Evolutionary conservation across 2,113 vertebrate species (phyloP).

Genomic region (Hylia prasina): DNA sequence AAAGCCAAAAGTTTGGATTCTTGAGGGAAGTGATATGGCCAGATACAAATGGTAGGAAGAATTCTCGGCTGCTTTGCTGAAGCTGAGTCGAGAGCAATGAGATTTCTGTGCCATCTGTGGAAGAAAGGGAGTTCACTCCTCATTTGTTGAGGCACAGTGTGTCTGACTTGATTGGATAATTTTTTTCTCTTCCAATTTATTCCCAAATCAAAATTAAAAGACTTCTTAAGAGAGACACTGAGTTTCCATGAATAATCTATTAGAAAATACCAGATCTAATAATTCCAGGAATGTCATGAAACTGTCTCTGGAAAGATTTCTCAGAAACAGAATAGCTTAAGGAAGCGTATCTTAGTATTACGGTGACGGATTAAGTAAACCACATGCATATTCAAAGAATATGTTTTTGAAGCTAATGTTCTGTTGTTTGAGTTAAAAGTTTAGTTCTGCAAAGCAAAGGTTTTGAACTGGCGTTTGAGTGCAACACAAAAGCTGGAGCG

Average conservation of each 20-base stretch:
- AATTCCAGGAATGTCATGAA: not conserved
- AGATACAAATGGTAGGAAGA: not conserved
- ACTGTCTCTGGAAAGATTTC: constrained; percentile 54
- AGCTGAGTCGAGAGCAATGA: not conserved
- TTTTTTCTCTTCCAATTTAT: not conserved
- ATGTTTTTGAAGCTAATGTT: constrained; percentile 19
- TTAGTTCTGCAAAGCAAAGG: constrained; percentile 42
- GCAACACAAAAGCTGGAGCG: not conserved
- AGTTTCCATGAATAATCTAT: not conserved
- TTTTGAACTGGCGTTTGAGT: not conserved
- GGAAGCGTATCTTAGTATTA: constrained; percentile 46
- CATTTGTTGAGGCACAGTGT: not conserved
- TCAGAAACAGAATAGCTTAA: constrained; percentile 49
- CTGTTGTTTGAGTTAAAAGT: not conserved
- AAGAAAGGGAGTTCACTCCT: not conserved
- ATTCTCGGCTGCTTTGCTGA: not conserved
- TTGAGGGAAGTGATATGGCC: not conserved
- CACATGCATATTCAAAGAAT: not conserved
- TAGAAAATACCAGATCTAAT: not conserved
- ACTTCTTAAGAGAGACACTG: constrained; percentile 3
- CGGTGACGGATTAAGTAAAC: constrained; percentile 2
- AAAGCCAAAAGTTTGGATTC: not conserved
- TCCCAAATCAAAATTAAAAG: constrained; percentile 10
- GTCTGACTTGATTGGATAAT: not conserved
- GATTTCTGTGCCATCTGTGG: constrained; percentile 2